Conservation (phyloP, 2,113 vertebrate genomes). For the Lethenteron camtschaticum region DNA sequence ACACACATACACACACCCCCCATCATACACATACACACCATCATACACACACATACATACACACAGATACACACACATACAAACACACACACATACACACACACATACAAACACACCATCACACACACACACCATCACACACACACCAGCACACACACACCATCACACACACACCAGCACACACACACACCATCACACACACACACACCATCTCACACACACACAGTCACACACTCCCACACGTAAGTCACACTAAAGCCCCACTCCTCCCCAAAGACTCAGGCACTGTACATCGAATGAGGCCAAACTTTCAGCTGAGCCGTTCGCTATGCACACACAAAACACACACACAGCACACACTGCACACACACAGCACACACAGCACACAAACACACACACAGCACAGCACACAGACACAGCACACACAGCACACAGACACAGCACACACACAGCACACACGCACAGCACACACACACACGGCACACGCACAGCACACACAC, state of each 20-base stretch:
- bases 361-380: too few relatives aligned
- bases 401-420: too few relatives aligned
- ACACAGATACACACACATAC: not conserved
- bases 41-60: not conserved
- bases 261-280: too few relatives aligned
- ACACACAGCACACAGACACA: too few relatives aligned
- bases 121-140: not conserved
- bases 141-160: not conserved
- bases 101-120: not conserved
- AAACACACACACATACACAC: not conserved
- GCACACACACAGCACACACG: too few relatives aligned
- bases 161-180: not conserved
- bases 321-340: too few relatives aligned
- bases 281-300: too few relatives aligned
- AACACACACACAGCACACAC: too few relatives aligned
- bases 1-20: not conserved
- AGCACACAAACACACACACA: too few relatives aligned
- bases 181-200: not conserved
- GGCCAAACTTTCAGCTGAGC: too few relatives aligned
- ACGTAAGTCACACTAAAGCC: not conserved
- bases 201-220: not conserved
- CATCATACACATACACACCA: not conserved
- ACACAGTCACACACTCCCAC: conserved; percentile 1
- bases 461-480: too few relatives aligned
- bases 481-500: too few relatives aligned